These are phyloP conservation scores for Ophion costatus DNA, from an alignment of 2,888 invertebrate species.

Conservation along the genomic window DNA sequence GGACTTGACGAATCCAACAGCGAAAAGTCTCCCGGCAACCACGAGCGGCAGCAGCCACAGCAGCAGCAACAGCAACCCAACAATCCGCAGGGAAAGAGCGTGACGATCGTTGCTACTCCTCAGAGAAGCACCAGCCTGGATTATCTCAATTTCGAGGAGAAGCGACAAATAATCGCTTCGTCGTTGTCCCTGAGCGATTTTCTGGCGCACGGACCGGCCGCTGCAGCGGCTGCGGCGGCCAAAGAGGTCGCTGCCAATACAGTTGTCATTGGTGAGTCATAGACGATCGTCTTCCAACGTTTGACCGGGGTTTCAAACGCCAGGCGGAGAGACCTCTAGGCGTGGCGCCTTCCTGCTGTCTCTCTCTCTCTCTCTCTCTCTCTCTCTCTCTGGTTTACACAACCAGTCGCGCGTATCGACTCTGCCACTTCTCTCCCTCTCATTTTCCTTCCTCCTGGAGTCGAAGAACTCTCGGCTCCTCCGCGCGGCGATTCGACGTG, in stretches of 20 bases:
- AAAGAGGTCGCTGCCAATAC: conserved; percentile 84
- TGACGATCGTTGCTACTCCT: conserved; percentile 87
- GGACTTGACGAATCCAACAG: conserved; percentile 70
- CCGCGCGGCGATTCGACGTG: conserved; percentile 38
- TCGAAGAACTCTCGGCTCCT: conserved; percentile 72
- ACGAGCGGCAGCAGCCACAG: conserved; percentile 68
- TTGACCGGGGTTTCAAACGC: not conserved
- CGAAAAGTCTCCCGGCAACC: conserved; percentile 68
- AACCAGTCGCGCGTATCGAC: conserved; percentile 26
- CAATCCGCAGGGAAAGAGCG: conserved; percentile 84
- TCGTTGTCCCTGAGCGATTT: conserved; percentile 94
- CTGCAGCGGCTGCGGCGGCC: conserved; percentile 83
- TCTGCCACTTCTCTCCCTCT: conserved; percentile 23
- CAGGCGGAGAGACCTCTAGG: not conserved
- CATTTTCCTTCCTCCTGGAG: conserved; percentile 62
- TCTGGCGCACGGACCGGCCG: conserved; percentile 88
- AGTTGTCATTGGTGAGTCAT: conserved; percentile 81
- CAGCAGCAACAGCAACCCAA: conserved; percentile 68
- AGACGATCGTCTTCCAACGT: not conserved
- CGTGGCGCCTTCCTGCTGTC: conserved; percentile 23
- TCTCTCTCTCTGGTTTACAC: not conserved
- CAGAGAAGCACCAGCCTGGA: conserved; percentile 93
- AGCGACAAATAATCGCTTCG: conserved; percentile 94
- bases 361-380: not conserved
- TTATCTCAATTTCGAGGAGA: conserved; percentile 96